phyloP scores from a whole-genome alignment of 1,140 invertebrate species.

The Cheumatopsyche charites region DNA sequence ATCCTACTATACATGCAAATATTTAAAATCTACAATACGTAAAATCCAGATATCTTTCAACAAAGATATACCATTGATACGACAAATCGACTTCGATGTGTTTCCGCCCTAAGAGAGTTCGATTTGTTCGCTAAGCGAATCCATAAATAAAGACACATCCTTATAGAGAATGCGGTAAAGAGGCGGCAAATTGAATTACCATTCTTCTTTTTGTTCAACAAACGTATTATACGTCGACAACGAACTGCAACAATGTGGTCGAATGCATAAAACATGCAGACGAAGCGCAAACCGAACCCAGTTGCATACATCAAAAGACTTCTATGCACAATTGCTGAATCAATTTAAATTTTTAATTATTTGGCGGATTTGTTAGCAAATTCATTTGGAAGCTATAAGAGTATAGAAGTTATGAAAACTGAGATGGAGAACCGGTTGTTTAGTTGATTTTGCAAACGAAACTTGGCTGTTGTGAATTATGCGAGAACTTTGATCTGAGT shows the following conservation, averaged over 20 bases:
- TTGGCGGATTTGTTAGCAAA: neutral
- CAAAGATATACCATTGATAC: too few species aligned
- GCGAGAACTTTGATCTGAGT: conserved; percentile 19
- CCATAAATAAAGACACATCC: too few species aligned
- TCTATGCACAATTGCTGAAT: too few species aligned
- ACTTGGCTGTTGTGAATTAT: conserved; percentile 4
- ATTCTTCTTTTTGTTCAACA: neutral
- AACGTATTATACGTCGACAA: neutral
- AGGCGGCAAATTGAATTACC: conserved; percentile 3
- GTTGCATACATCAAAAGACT: too few species aligned
- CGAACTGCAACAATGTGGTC: neutral
- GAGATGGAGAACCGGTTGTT: neutral
- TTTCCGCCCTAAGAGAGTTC: too few species aligned
- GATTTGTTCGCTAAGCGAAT: too few species aligned
- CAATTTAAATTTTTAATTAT: too few species aligned
- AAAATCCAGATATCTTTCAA: too few species aligned
- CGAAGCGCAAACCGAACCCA: neutral
- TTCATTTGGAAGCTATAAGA: too few species aligned
- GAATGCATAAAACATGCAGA: conserved; percentile 7
- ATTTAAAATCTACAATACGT: too few species aligned
- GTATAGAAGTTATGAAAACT: neutral
- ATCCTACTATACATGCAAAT: too few species aligned
- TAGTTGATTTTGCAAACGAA: conserved; percentile 7
- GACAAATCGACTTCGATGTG: too few species aligned
- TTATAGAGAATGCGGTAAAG: neutral